These are phyloP conservation scores for Bombus soroeensis DNA, from an alignment of 1,140 invertebrate genomes.

Conservation along the genomic window DNA sequence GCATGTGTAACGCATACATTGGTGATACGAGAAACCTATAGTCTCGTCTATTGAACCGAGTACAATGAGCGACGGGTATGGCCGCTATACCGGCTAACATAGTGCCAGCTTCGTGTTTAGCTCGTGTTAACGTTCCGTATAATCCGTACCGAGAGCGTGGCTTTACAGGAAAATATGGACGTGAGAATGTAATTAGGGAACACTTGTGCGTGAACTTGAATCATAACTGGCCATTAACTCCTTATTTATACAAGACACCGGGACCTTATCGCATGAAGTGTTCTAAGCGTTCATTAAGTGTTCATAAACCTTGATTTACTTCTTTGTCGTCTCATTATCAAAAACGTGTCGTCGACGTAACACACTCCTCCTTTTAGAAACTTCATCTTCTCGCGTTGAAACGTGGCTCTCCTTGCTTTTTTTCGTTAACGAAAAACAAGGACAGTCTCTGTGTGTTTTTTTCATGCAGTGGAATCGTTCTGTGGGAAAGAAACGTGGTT, in stretches of 20 bases:
- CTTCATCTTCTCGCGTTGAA: neutral
- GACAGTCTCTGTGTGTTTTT: neutral
- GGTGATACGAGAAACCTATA: conserved; percentile 32
- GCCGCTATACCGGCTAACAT: conserved; percentile 24
- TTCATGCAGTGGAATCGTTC: neutral
- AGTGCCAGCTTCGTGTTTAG: conserved; percentile 38
- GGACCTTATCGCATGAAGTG: neutral
- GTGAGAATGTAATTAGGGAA: conserved; percentile 16
- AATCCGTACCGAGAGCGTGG: conserved; percentile 20
- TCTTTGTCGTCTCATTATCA: neutral
- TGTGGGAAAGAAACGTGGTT: neutral
- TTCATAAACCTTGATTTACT: neutral
- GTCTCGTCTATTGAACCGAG: conserved; percentile 61
- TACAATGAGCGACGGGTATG: conserved; percentile 61
- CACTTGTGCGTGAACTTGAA: conserved; percentile 15
- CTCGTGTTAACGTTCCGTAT: conserved; percentile 35
- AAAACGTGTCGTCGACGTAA: neutral
- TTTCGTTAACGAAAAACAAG: neutral
- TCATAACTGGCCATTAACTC: conserved; percentile 13
- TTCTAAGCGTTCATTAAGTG: neutral
- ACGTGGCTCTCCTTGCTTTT: neutral
- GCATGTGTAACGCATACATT: neutral
- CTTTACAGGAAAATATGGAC: conserved; percentile 20
- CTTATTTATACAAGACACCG: neutral
- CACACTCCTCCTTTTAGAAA: neutral